These are phyloP conservation scores for Apaloderma vittatum DNA, from an alignment of 2,113 vertebrate species.

Conservation along the genomic window DNA sequence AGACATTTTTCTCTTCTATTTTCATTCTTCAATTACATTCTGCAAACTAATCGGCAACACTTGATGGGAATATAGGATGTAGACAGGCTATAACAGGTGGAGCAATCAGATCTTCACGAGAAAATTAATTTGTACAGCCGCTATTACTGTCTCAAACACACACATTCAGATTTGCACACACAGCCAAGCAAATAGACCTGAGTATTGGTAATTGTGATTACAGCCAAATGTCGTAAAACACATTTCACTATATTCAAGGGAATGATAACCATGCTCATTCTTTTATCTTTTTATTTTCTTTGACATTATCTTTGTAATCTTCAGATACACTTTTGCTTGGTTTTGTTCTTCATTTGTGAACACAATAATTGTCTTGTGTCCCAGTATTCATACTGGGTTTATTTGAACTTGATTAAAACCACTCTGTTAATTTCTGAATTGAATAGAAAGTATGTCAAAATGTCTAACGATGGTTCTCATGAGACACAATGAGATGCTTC, in stretches of 20 bases:
- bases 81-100: conserved; percentile 73
- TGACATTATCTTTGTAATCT: conserved; percentile 52
- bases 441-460: conserved; percentile 51
- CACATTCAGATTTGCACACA: conserved; percentile 32
- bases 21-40: conserved; percentile 75
- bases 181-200: conserved; percentile 65
- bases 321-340: not conserved
- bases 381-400: conserved; percentile 30
- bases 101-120: conserved; percentile 70
- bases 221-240: conserved; percentile 69
- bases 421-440: conserved; percentile 59
- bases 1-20: conserved; percentile 70
- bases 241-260: conserved; percentile 51
- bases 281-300: conserved; percentile 60
- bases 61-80: conserved; percentile 73
- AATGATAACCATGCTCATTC: conserved; percentile 25
- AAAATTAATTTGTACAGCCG: conserved; percentile 75
- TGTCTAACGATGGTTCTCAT: conserved; percentile 43
- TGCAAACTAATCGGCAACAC: conserved; percentile 68
- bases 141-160: conserved; percentile 7
- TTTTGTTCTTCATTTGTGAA: conserved; percentile 59
- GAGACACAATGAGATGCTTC: not conserved
- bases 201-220: conserved; percentile 76
- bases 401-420: conserved; percentile 49
- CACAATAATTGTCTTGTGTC: conserved; percentile 63